phyloP scores from a whole-genome alignment of 1,140 invertebrate species.

The Diachasmimorpha longicaudata region DNA sequence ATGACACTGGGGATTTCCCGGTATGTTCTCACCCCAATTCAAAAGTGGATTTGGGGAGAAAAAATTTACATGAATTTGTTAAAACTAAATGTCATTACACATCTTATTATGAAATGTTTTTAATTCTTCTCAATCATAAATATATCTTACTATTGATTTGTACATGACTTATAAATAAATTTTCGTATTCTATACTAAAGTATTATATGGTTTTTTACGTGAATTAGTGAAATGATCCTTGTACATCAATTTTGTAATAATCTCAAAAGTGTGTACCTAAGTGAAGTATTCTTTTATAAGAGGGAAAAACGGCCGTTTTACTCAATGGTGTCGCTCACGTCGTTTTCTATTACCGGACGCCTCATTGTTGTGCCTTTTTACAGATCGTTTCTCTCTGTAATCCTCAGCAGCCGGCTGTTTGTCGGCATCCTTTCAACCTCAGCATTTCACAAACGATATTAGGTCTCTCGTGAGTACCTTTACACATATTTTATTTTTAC shows the following conservation, averaged over 20 bases:
- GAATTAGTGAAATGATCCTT: conserved; percentile 62
- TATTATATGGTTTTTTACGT: conserved; percentile 60
- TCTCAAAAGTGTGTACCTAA: conserved; percentile 33
- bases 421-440: conserved; percentile 16
- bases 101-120: no score
- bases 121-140: no score
- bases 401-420: conserved; percentile 13
- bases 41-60: not conserved
- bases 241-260: conserved; percentile 61
- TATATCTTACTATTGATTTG: no score
- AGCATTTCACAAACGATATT: not conserved
- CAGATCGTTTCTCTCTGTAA: not conserved
- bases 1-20: conserved; percentile 44
- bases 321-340: conserved; percentile 20
- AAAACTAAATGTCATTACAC: no score
- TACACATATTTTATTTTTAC: conserved; percentile 4
- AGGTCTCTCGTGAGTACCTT: conserved; percentile 1
- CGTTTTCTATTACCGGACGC: conserved; percentile 5
- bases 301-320: not conserved
- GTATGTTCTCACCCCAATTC: not conserved
- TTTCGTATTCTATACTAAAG: no score
- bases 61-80: not conserved
- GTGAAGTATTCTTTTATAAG: not conserved
- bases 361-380: conserved; percentile 12
- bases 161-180: no score